phyloP scores from a whole-genome alignment of 1,140 invertebrate genomes.

The Magallana gigas region DNA sequence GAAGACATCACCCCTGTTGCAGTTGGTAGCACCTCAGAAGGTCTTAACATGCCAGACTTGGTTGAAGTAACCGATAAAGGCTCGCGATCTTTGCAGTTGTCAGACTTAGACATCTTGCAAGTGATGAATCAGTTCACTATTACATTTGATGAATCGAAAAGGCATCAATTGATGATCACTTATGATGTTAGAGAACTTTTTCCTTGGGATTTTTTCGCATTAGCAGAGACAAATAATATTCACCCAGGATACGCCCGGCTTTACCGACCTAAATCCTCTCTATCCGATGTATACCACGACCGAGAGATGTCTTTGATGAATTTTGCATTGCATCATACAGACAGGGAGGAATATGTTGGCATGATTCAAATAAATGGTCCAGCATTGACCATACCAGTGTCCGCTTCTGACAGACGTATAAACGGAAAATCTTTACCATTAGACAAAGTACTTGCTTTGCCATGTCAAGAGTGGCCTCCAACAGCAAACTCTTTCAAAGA shows the following conservation, averaged over 20 bases:
- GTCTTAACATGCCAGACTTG: conserved; percentile 17
- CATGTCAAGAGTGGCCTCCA: conserved; percentile 38
- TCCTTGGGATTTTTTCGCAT: conserved; percentile 17
- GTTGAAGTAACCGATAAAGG: not conserved
- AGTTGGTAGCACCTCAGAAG: conserved; percentile 34
- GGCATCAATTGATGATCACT: not conserved
- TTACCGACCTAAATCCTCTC: not conserved
- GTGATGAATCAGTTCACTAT: not conserved
- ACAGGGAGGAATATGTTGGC: not conserved
- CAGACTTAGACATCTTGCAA: conserved; percentile 15
- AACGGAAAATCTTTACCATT: conserved; percentile 8
- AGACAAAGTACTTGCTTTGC: conserved; percentile 35
- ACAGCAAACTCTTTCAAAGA: conserved; percentile 4
- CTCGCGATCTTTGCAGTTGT: not conserved
- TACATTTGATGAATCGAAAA: conserved; percentile 29
- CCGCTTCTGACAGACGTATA: not conserved
- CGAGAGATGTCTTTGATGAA: not conserved
- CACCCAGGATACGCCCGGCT: conserved; percentile 44
- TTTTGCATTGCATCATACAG: not conserved
- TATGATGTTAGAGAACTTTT: not conserved
- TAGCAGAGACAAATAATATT: conserved; percentile 30
- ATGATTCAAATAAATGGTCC: not conserved
- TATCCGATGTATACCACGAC: conserved; percentile 11
- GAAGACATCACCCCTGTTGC: not conserved
- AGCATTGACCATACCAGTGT: conserved; percentile 8